Evolutionary conservation across 1,140 invertebrate genomes (phyloP).

Genomic region (Drosophila ananassae): DNA sequence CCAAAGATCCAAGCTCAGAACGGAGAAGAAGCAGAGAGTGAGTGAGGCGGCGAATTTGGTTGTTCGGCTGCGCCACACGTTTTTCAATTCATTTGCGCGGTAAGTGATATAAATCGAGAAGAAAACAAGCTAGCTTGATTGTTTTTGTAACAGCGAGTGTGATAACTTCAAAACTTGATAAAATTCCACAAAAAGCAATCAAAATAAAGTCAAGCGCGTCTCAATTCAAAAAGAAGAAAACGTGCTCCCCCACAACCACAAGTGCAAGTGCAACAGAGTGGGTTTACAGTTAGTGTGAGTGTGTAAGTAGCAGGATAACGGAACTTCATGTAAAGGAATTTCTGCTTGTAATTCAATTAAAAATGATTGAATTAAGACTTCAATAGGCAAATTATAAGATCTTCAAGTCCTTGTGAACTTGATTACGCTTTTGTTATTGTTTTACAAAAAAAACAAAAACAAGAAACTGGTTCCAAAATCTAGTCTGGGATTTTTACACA

Average conservation of each 20-base stretch:
- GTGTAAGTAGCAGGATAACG: neutral
- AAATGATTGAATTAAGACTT: neutral
- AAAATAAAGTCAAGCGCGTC: conserved; percentile 1
- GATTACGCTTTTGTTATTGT: conserved; percentile 1
- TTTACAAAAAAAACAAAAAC: neutral
- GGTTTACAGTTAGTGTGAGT: neutral
- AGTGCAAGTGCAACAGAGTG: conserved; percentile 10
- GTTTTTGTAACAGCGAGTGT: neutral
- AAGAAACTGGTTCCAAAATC: neutral
- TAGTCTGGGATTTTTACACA: neutral
- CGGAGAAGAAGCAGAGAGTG: neutral
- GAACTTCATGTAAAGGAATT: neutral
- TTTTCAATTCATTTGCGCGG: conserved; percentile 2
- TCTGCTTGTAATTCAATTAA: neutral
- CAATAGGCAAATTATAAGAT: too few relatives aligned
- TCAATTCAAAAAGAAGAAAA: conserved; percentile 8
- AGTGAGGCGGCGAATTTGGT: neutral
- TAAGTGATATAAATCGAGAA: neutral
- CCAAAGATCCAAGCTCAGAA: neutral
- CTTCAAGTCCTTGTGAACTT: neutral
- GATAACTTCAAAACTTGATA: neutral
- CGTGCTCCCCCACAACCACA: conserved; percentile 13
- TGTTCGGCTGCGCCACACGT: conserved; percentile 2
- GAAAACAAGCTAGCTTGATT: neutral
- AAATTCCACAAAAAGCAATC: neutral